Percentiles rank a stretch among this genome's conserved stretches.
Conservation (phyloP, 2,888 invertebrate genomes). For the Chironomus tentans region DNA sequence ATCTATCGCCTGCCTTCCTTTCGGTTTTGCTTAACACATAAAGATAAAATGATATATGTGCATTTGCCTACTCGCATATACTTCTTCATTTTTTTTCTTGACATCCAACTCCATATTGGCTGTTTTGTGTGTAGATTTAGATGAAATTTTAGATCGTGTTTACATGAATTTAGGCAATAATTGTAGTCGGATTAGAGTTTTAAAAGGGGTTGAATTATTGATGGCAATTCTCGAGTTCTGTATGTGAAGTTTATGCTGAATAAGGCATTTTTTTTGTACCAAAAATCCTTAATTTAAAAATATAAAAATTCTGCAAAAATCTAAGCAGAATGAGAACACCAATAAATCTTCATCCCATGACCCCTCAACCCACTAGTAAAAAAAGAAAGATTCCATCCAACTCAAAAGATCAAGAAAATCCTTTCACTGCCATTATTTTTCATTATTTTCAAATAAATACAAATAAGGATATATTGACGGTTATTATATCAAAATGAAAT, state of each 20-base stretch:
- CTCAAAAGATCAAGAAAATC: not conserved
- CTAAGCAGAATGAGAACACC: not conserved
- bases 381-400: not conserved
- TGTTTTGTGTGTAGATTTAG: not conserved
- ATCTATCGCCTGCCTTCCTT: not conserved
- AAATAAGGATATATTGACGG: constrained; percentile 17
- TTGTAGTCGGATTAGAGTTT: too few relatives aligned
- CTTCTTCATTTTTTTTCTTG: not conserved
- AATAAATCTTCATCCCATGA: too few relatives aligned
- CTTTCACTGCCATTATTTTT: constrained; percentile 16
- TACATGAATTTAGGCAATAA: too few relatives aligned
- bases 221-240: too few relatives aligned
- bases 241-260: too few relatives aligned
- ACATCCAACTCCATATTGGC: not conserved
- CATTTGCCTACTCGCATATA: too few relatives aligned
- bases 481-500: constrained; percentile 6
- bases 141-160: too few relatives aligned
- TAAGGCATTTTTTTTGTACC: not conserved
- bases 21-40: not conserved
- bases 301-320: not conserved
- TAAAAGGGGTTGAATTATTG: too few relatives aligned
- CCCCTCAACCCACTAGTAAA: not conserved
- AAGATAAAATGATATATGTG: constrained; percentile 22
- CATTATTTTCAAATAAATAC: constrained; percentile 18
- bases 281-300: not conserved